Conservation (phyloP, 2,797 vertebrate genomes). For the Hirundo rustica region DNA sequence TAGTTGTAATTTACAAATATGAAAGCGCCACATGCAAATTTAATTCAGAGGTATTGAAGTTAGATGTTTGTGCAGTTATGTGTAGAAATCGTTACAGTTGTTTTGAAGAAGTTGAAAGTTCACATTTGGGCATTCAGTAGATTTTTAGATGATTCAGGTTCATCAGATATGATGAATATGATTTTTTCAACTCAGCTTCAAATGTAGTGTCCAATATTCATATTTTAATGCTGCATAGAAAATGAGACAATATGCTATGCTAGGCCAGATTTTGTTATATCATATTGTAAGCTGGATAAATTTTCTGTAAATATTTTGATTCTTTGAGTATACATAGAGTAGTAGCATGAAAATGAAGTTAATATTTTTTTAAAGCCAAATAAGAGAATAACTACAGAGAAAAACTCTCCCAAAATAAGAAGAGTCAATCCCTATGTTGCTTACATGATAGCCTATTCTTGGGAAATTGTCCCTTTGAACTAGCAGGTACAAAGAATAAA, state of each 20-base stretch:
- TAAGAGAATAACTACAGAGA: neutral
- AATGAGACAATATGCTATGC: neutral
- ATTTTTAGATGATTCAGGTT: neutral
- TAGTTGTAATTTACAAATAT: neutral
- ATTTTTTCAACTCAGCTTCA: neutral
- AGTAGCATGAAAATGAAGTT: neutral
- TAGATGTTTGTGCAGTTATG: neutral
- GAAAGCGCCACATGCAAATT: neutral
- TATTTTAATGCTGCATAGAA: neutral
- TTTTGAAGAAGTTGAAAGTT: neutral
- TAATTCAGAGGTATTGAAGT: neutral
- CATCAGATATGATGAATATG: neutral
- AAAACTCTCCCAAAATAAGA: neutral
- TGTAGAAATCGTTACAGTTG: neutral
- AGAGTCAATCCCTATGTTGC: neutral
- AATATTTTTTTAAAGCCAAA: neutral
- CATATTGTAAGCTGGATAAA: neutral
- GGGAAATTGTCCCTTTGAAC: neutral
- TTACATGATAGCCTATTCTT: neutral
- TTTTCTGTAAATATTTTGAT: neutral
- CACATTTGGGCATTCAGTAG: neutral
- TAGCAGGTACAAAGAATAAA: neutral
- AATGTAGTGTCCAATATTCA: neutral
- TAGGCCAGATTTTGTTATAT: neutral
- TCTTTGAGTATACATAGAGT: neutral